Percentiles rank a stretch among this genome's conserved stretches.
Evolutionary conservation across 2,888 invertebrate genomes (phyloP).

Genomic region (Noctuana brunneofusca): DNA sequence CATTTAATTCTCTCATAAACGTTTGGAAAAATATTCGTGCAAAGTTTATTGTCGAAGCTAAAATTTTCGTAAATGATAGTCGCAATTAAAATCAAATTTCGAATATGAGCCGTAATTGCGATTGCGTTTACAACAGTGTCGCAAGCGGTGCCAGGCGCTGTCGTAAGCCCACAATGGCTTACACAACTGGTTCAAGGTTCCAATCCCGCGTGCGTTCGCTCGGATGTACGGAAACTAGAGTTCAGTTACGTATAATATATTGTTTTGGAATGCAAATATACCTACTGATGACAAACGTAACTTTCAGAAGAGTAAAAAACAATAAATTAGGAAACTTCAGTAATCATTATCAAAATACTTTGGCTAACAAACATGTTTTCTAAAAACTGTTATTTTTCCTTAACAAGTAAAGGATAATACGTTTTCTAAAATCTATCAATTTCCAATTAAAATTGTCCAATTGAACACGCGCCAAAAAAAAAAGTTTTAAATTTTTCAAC

Average conservation of each 20-base stretch:
- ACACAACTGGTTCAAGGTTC: constrained; percentile 82
- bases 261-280: neutral
- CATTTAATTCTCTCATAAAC: too few species aligned
- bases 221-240: constrained; percentile 78
- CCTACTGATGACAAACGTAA: neutral
- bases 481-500: neutral
- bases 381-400: too few species aligned
- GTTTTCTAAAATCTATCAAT: constrained; percentile 1
- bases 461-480: constrained; percentile 17
- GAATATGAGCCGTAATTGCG: constrained; percentile 53
- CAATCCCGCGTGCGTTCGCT: constrained; percentile 73
- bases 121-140: constrained; percentile 59
- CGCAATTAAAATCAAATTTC: constrained; percentile 30
- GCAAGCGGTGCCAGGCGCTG: constrained; percentile 75
- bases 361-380: neutral
- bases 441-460: neutral
- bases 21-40: too few species aligned
- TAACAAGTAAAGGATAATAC: neutral
- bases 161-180: constrained; percentile 80
- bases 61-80: constrained; percentile 15
- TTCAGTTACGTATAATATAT: constrained; percentile 41
- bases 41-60: neutral
- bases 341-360: neutral
- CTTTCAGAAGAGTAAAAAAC: neutral
- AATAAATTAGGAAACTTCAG: neutral